Conservation (phyloP, 2,113 vertebrate species). For the Thomomys bottae region DNA sequence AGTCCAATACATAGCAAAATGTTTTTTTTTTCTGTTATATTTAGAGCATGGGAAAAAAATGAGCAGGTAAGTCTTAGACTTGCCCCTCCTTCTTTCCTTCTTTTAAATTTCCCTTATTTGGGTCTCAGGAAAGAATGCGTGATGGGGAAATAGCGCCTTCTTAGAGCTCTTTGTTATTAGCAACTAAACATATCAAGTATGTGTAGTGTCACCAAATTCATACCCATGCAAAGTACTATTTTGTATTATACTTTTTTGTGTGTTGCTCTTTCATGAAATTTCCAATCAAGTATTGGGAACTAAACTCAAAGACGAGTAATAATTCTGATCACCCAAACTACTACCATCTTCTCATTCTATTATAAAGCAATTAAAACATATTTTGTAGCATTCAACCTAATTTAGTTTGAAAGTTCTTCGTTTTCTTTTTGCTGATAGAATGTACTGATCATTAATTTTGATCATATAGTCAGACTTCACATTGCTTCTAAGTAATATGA, state of each 20-base stretch:
- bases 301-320: conserved; percentile 42
- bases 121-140: conserved; percentile 16
- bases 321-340: conserved; percentile 65
- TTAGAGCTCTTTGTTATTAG: neutral
- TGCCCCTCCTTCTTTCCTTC: neutral
- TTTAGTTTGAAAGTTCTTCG: conserved; percentile 14
- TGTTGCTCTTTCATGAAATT: conserved; percentile 59
- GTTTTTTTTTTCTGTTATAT: neutral
- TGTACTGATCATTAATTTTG: conserved; percentile 18
- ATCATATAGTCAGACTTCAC: neutral
- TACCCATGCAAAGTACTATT: conserved; percentile 51
- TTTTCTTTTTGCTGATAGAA: neutral
- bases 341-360: conserved; percentile 28
- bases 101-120: conserved; percentile 35
- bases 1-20: neutral
- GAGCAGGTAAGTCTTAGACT: conserved; percentile 19
- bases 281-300: conserved; percentile 9
- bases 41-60: conserved; percentile 13
- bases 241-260: conserved; percentile 34
- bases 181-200: conserved; percentile 47
- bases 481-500: conserved; percentile 32
- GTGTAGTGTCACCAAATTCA: conserved; percentile 16
- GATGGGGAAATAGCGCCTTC: neutral
- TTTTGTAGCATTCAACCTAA: conserved; percentile 40
- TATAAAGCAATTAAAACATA: conserved; percentile 52